Conservation (phyloP, 1,140 invertebrate genomes). For the Trinorchestia longiramus region DNA sequence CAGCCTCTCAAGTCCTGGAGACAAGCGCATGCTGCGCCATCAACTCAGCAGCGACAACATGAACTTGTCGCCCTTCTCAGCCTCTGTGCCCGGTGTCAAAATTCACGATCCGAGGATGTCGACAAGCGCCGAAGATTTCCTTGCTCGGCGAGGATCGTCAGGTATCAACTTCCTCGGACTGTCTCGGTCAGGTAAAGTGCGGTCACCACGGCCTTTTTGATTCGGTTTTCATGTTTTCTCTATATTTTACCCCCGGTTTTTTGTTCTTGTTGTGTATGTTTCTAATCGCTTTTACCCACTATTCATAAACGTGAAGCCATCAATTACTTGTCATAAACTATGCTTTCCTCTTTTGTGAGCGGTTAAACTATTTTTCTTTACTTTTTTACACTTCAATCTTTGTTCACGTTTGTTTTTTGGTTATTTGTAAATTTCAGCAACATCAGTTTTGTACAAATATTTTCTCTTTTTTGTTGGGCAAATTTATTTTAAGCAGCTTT, state of each 20-base stretch:
- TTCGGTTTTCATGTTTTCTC: neutral
- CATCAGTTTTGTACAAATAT: neutral
- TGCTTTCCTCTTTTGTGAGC: neutral
- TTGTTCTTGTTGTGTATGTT: neutral
- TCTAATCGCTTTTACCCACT: neutral
- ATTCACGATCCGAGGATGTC: slow-evolving; percentile 66
- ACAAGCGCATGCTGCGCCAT: slow-evolving; percentile 76
- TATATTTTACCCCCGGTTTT: neutral
- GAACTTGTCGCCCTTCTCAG: slow-evolving; percentile 68
- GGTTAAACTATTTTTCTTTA: neutral
- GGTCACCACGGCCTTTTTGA: slow-evolving; percentile 35
- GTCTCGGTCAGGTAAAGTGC: slow-evolving; percentile 66
- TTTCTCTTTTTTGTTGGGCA: neutral
- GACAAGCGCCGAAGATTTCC: slow-evolving; percentile 64
- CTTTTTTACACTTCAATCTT: neutral
- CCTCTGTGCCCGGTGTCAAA: slow-evolving; percentile 61
- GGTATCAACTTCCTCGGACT: slow-evolving; percentile 64
- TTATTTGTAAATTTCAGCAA: neutral
- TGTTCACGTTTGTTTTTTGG: neutral
- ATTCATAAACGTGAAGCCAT: neutral
- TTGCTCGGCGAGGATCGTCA: slow-evolving; percentile 63
- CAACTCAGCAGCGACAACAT: slow-evolving; percentile 89
- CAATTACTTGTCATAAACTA: neutral
- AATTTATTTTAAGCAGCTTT: neutral
- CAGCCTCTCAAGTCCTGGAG: slow-evolving; percentile 74